These are phyloP conservation scores for Orchestes rusci DNA, from an alignment of 2,888 invertebrate genomes.

Conservation along the genomic window DNA sequence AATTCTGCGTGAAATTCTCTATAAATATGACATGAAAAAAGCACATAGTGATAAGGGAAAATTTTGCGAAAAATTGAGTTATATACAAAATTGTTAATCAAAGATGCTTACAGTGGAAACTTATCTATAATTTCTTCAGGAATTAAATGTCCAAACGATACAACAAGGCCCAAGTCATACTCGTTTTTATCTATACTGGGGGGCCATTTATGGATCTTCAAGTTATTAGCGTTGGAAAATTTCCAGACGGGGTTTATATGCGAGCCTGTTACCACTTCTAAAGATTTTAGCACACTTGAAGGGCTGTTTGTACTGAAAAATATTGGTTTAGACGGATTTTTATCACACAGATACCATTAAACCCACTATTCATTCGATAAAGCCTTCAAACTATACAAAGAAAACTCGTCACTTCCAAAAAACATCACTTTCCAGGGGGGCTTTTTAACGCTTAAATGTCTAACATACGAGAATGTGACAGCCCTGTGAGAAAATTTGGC, in stretches of 20 bases:
- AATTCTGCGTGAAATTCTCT: no score
- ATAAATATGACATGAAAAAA: no score
- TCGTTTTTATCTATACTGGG: constrained; percentile 39
- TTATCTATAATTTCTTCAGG: constrained; percentile 64
- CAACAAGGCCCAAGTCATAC: constrained; percentile 84
- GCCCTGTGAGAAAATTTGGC: no score
- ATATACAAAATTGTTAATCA: neutral
- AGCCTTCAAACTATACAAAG: constrained; percentile 63
- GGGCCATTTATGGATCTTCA: constrained; percentile 48
- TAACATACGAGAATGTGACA: no score
- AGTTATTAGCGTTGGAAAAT: constrained; percentile 56
- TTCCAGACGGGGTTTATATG: constrained; percentile 58
- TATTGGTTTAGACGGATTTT: neutral
- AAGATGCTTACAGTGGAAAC: constrained; percentile 69
- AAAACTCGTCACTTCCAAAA: constrained; percentile 81
- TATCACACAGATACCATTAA: constrained; percentile 3
- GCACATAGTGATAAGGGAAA: neutral
- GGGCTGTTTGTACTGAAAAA: constrained; percentile 48
- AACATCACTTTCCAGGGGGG: constrained; percentile 61
- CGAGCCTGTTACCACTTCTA: constrained; percentile 67
- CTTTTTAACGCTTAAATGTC: constrained; percentile 5
- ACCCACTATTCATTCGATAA: constrained; percentile 62
- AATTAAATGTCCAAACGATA: constrained; percentile 90
- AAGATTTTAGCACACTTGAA: constrained; percentile 44
- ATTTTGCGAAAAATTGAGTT: no score